Conservation (phyloP, 2,797 vertebrate genomes). For the Masticophis lateralis region DNA sequence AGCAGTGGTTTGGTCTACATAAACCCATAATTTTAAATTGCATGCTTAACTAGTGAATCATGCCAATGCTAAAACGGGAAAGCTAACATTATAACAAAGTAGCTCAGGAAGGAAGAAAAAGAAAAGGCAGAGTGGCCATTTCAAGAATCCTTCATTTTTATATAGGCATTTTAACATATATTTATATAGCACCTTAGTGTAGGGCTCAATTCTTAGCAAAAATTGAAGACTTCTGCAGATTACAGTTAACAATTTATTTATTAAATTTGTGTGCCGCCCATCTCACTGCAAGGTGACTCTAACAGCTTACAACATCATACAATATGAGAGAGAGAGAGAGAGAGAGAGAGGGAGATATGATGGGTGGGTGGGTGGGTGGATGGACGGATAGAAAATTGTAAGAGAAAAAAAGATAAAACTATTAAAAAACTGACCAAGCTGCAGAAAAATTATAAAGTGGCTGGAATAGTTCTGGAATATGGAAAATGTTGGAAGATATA, state of each 20-base stretch:
- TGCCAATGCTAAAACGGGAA: slow-evolving; percentile 63
- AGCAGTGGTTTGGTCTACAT: slow-evolving; percentile 62
- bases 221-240: neutral
- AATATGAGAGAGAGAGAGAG: neutral
- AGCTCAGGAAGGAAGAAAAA: neutral
- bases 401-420: neutral
- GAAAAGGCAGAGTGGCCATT: slow-evolving; percentile 13
- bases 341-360: fast-evolving
- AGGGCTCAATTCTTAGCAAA: neutral
- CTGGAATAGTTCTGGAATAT: neutral
- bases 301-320: neutral
- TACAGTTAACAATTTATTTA: neutral
- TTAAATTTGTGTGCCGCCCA: neutral
- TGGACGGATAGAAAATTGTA: neutral
- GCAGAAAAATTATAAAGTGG: neutral
- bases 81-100: slow-evolving; percentile 53
- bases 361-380: too few relatives aligned
- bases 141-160: slow-evolving; percentile 16
- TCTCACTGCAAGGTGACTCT: neutral
- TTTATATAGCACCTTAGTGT: neutral
- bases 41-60: slow-evolving; percentile 74
- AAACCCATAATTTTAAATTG: slow-evolving; percentile 72
- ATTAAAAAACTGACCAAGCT: neutral
- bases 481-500: neutral
- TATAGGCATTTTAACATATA: neutral